phyloP scores from a whole-genome alignment of 2,113 vertebrate species.

The Neogobius melanostomus region DNA sequence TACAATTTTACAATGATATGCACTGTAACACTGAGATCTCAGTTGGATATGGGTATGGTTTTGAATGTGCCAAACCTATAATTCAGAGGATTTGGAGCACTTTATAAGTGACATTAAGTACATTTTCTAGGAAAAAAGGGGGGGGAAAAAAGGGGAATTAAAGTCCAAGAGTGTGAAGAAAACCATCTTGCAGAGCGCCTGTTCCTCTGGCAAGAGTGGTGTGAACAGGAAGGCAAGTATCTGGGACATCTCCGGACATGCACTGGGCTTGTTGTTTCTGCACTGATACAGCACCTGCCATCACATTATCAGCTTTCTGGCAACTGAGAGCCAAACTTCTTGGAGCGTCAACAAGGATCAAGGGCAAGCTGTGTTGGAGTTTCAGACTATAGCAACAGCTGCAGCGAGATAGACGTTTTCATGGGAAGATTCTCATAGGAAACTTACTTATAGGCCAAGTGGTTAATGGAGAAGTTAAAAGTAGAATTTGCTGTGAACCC shows the following conservation, averaged over 20 bases:
- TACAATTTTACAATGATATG: no score
- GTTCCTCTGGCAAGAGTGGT: slow-evolving; percentile 44
- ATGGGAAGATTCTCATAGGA: background rate
- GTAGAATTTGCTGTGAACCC: no score
- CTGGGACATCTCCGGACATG: slow-evolving; percentile 57
- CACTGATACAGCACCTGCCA: slow-evolving; percentile 56
- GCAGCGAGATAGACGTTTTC: background rate
- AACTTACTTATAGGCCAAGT: background rate
- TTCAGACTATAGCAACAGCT: slow-evolving; percentile 5
- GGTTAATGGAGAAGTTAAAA: no score
- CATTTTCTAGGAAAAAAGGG: background rate
- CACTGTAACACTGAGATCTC: no score
- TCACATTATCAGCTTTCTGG: slow-evolving; percentile 50
- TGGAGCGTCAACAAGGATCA: slow-evolving; percentile 17
- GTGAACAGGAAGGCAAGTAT: slow-evolving; percentile 48
- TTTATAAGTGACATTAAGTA: background rate
- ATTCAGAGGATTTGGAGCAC: background rate
- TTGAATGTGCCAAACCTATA: no score
- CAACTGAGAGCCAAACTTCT: slow-evolving; percentile 38
- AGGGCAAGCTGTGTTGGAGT: slow-evolving; percentile 17
- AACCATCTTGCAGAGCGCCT: slow-evolving; percentile 1
- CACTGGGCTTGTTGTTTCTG: slow-evolving; percentile 52
- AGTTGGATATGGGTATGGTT: no score
- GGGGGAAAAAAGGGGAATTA: background rate
- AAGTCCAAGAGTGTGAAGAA: slow-evolving; percentile 1